Percentiles rank a stretch among this genome's conserved stretches.
phyloP scores from a whole-genome alignment of 35 echinoderm and acorn worm genomes.

The Hemicentrotus pulcherrimus region DNA sequence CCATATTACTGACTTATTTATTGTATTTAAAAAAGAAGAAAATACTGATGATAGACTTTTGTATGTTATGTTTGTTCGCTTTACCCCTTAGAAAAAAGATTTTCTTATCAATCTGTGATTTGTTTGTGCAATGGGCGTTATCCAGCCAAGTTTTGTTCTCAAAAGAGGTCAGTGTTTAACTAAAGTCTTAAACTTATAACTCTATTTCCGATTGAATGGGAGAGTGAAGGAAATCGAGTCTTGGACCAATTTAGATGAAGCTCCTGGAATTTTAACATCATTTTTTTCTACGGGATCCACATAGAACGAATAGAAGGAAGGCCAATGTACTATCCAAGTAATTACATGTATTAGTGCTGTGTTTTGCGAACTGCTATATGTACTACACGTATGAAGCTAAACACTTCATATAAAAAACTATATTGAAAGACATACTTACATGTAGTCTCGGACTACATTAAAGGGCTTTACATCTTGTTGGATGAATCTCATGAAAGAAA shows the following conservation, averaged over 20 bases:
- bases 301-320: not conserved
- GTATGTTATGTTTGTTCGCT: not conserved
- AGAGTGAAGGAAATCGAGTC: too few species aligned
- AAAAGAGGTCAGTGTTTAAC: too few species aligned
- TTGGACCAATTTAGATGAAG: not conserved
- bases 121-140: slow-evolving; percentile 6
- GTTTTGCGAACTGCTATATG: too few species aligned
- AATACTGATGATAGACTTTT: not conserved
- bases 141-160: not conserved
- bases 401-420: not conserved
- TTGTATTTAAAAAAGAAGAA: not conserved
- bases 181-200: too few species aligned
- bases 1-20: not conserved
- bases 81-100: not conserved
- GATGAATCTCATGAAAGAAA: not conserved
- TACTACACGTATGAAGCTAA: too few species aligned
- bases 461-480: not conserved
- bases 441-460: not conserved
- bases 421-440: too few species aligned
- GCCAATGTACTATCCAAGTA: not conserved
- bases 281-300: not conserved
- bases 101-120: not conserved
- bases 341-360: too few species aligned
- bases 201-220: too few species aligned
- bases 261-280: not conserved